Percentiles rank a stretch among this genome's conserved stretches.
phyloP scores from a whole-genome alignment of 2,888 invertebrate species.

The Drosophila nr. fundita region DNA sequence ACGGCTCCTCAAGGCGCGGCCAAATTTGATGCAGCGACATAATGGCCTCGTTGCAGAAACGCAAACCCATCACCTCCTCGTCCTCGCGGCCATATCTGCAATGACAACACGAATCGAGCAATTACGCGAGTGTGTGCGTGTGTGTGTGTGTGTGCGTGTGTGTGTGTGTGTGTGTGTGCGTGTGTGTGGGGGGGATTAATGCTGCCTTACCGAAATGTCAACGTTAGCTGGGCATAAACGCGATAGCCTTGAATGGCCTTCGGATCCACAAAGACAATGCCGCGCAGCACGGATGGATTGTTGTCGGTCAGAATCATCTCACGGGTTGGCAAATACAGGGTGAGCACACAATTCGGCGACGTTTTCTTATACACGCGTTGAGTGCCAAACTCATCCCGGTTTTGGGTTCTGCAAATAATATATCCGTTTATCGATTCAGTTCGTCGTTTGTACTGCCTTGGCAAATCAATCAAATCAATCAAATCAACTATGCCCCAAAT shows the following conservation, averaged over 20 bases:
- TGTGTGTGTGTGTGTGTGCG: not conserved
- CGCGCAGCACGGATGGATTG: slow-evolving; percentile 92
- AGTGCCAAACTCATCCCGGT: slow-evolving; percentile 82
- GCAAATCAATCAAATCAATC: slow-evolving; percentile 5
- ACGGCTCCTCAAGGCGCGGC: slow-evolving; percentile 88
- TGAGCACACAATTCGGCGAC: slow-evolving; percentile 93
- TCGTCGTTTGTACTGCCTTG: not conserved
- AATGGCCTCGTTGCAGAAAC: slow-evolving; percentile 98
- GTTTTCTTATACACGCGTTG: slow-evolving; percentile 93
- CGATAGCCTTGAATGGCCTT: slow-evolving; percentile 92
- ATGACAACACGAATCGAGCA: slow-evolving; percentile 18
- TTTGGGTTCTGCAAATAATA: slow-evolving; percentile 45
- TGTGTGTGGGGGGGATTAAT: not conserved
- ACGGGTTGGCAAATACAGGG: slow-evolving; percentile 92
- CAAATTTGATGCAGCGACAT: slow-evolving; percentile 95
- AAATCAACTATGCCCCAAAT: not conserved
- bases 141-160: not conserved
- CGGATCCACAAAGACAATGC: slow-evolving; percentile 96
- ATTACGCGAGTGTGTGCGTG: slow-evolving; percentile 19
- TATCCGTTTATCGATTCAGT: not conserved
- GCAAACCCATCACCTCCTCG: slow-evolving; percentile 98
- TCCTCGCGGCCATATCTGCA: slow-evolving; percentile 97
- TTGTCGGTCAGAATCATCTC: slow-evolving; percentile 92
- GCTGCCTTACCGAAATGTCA: slow-evolving; percentile 93
- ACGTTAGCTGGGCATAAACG: slow-evolving; percentile 93